Evolutionary conservation across 2,888 invertebrate genomes (phyloP).

Genomic region (Dynastes tityus): DNA sequence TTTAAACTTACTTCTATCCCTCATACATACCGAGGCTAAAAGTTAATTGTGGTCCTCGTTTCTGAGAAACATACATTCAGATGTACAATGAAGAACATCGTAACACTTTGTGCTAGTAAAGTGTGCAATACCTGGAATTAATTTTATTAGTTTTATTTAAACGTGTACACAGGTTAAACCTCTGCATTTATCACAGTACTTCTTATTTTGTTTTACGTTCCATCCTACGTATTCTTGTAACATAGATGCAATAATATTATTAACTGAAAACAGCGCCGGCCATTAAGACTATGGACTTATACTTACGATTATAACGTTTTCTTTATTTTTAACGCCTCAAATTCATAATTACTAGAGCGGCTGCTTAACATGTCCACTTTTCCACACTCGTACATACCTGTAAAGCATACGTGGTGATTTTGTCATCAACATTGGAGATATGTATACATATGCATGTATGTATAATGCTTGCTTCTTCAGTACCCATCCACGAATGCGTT

Average conservation of each 20-base stretch:
- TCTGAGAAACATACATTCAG: too few relatives aligned
- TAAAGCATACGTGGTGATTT: constrained; percentile 63
- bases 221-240: not conserved
- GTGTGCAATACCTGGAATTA: not conserved
- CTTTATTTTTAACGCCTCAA: constrained; percentile 56
- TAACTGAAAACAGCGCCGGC: not conserved
- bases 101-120: not conserved
- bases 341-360: constrained; percentile 60
- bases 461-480: constrained; percentile 48
- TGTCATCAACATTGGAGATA: constrained; percentile 58
- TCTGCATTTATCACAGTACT: not conserved
- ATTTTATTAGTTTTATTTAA: not conserved
- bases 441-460: constrained; percentile 24
- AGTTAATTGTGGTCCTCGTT: too few relatives aligned
- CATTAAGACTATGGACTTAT: not conserved
- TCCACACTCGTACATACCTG: constrained; percentile 38
- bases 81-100: too few relatives aligned
- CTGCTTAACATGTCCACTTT: constrained; percentile 58
- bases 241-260: not conserved
- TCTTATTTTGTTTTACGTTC: not conserved
- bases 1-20: too few relatives aligned
- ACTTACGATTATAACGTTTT: not conserved
- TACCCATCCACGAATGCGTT: constrained; percentile 55
- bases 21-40: too few relatives aligned
- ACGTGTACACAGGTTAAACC: not conserved